Conservation (phyloP, 2,113 vertebrate species). For the Megaceryle torquata region DNA sequence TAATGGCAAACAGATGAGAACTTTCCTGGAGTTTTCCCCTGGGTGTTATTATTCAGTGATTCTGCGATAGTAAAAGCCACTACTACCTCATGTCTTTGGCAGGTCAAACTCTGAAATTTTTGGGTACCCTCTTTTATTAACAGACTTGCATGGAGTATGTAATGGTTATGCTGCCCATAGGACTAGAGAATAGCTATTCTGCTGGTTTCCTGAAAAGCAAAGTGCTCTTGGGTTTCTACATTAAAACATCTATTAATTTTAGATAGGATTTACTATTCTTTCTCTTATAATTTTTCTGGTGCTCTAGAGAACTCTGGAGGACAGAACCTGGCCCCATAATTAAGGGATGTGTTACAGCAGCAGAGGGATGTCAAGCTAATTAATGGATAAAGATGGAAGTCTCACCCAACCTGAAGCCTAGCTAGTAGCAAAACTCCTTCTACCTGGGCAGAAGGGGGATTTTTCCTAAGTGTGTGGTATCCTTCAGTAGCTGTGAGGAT, state of each 20-base stretch:
- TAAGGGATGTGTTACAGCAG: background rate
- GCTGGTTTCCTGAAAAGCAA: background rate
- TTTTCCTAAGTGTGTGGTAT: background rate
- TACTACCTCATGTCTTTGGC: conserved; percentile 37
- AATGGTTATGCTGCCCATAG: background rate
- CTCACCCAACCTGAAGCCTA: background rate
- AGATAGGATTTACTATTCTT: background rate
- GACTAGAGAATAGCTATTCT: background rate
- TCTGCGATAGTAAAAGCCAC: conserved; percentile 15
- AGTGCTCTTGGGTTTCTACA: conserved; percentile 1
- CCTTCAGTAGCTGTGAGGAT: background rate
- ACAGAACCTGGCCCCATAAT: background rate
- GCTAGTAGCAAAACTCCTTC: background rate
- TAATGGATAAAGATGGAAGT: background rate
- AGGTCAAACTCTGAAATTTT: conserved; percentile 22
- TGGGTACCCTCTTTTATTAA: conserved; percentile 24
- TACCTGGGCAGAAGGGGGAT: background rate
- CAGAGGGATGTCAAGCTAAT: background rate
- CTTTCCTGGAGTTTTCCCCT: conserved; percentile 18
- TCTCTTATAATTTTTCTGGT: background rate
- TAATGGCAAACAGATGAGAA: conserved; percentile 62
- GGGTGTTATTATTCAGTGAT: conserved; percentile 13
- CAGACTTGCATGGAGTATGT: background rate
- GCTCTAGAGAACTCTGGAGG: background rate
- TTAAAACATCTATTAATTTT: background rate